Percentiles rank a stretch among this genome's conserved stretches.
phyloP scores from a whole-genome alignment of 2,113 vertebrate genomes.

The Stigmatopora nigra region DNA sequence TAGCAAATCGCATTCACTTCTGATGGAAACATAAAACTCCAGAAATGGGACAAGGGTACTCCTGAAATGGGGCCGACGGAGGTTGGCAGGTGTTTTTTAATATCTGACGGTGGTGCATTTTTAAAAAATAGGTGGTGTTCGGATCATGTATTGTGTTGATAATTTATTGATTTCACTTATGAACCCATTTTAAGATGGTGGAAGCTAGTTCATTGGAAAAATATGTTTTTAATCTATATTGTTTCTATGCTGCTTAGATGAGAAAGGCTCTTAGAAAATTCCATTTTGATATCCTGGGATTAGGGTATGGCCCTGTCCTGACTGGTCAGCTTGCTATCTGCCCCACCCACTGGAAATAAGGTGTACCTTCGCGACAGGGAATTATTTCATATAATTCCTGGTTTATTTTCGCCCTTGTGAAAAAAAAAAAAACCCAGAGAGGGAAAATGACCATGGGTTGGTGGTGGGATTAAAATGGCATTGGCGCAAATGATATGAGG shows the following conservation, averaged over 20 bases:
- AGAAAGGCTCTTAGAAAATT: constrained; percentile 55
- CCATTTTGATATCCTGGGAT: constrained; percentile 64
- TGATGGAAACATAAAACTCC: too few species aligned
- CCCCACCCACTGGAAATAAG: constrained; percentile 19
- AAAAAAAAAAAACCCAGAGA: neutral
- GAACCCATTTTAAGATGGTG: constrained; percentile 25
- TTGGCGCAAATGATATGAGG: constrained; percentile 26
- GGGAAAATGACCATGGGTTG: constrained; percentile 1
- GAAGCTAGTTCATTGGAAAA: constrained; percentile 31
- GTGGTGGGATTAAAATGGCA: constrained; percentile 15
- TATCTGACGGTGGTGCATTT: too few species aligned
- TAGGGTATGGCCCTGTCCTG: constrained; percentile 43
- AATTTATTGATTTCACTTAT: constrained; percentile 38
- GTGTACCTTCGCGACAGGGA: constrained; percentile 29
- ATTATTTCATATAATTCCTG: constrained; percentile 10
- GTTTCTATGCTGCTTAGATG: constrained; percentile 25
- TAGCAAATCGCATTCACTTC: too few species aligned
- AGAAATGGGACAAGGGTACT: too few species aligned
- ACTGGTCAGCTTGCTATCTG: constrained; percentile 27
- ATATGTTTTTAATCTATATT: constrained; percentile 45
- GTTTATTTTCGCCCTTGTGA: constrained; percentile 21
- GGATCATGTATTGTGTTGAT: constrained; percentile 14
- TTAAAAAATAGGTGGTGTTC: neutral
- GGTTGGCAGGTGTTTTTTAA: too few species aligned
- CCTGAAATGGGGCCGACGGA: too few species aligned